Conservation (phyloP, 2,888 invertebrate species). For the Pegoplata infirma region DNA sequence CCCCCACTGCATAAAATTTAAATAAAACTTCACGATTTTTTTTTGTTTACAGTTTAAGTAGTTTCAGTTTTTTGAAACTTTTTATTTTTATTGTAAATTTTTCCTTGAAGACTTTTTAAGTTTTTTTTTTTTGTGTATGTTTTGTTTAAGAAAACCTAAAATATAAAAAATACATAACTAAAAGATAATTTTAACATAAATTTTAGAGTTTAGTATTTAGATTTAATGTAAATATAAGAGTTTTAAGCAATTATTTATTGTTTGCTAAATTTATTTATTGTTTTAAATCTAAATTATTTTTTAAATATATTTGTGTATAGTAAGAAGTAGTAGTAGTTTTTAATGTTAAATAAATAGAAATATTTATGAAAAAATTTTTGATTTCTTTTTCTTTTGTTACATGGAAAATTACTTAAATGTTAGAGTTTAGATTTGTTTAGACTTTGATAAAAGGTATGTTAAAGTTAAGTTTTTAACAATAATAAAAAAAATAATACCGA, state of each 20-base stretch:
- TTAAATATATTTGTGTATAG: background rate
- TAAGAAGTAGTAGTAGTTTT: background rate
- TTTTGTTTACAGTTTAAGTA: slow-evolving; percentile 23
- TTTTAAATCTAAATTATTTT: slow-evolving; percentile 5
- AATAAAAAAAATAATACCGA: background rate
- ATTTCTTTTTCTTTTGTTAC: background rate
- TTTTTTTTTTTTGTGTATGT: no score
- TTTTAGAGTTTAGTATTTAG: slow-evolving; percentile 13
- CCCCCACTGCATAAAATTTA: no score
- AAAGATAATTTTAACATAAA: background rate
- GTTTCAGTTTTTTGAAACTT: slow-evolving; percentile 38
- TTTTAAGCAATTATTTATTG: background rate
- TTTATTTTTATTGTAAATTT: slow-evolving; percentile 48
- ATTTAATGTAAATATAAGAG: no score
- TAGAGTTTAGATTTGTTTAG: background rate
- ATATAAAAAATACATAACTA: slow-evolving; percentile 1
- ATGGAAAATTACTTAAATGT: slow-evolving; percentile 3
- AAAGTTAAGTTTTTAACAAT: background rate
- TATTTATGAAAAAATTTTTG: background rate
- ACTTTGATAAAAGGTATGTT: background rate
- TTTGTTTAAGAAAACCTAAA: slow-evolving; percentile 2
- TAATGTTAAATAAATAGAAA: background rate
- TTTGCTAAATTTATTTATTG: slow-evolving; percentile 2
- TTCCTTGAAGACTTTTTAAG: slow-evolving; percentile 14
- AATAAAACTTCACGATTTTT: background rate